A percentile compares a stretch with the other conserved stretches of the same genome.
Evolutionary conservation across 1,140 invertebrate species (phyloP).

Genomic region (Sycobia sp.): DNA sequence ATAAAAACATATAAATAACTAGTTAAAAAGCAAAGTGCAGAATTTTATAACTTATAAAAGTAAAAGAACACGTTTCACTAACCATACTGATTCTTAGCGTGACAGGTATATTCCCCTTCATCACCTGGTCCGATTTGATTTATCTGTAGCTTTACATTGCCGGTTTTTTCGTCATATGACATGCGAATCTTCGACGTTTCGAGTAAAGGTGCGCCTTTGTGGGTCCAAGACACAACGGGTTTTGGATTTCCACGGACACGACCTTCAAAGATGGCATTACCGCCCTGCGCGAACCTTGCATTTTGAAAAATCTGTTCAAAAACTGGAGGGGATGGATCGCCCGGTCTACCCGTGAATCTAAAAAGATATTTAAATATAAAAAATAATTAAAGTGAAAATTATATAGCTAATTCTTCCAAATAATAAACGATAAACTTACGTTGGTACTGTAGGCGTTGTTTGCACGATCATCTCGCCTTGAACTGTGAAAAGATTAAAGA

Average conservation of each 20-base stretch:
- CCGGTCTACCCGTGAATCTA: conserved; percentile 63
- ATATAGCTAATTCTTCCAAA: no score
- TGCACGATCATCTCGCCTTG: conserved; percentile 60
- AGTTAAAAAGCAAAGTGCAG: no score
- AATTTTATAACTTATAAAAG: no score
- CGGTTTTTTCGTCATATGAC: conserved; percentile 85
- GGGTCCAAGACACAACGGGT: conserved; percentile 92
- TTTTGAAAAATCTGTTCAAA: conserved; percentile 94
- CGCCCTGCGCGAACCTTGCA: conserved; percentile 90
- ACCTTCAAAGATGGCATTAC: conserved; percentile 91
- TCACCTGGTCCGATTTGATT: conserved; percentile 91
- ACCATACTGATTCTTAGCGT: conserved; percentile 87
- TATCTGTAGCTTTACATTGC: conserved; percentile 85
- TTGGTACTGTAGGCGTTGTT: conserved; percentile 55
- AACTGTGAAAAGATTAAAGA: conserved; percentile 43
- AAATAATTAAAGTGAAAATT: not conserved
- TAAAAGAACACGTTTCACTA: conserved; percentile 1
- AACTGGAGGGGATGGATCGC: conserved; percentile 81
- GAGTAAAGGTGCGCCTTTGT: conserved; percentile 80
- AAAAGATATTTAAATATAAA: not conserved
- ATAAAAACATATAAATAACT: no score
- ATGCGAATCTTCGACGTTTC: conserved; percentile 85
- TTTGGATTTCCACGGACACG: conserved; percentile 88
- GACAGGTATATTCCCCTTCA: conserved; percentile 95
- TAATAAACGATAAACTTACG: conserved; percentile 46